Conservation (phyloP, 2,888 invertebrate species). For the Protodeltote pygarga region DNA sequence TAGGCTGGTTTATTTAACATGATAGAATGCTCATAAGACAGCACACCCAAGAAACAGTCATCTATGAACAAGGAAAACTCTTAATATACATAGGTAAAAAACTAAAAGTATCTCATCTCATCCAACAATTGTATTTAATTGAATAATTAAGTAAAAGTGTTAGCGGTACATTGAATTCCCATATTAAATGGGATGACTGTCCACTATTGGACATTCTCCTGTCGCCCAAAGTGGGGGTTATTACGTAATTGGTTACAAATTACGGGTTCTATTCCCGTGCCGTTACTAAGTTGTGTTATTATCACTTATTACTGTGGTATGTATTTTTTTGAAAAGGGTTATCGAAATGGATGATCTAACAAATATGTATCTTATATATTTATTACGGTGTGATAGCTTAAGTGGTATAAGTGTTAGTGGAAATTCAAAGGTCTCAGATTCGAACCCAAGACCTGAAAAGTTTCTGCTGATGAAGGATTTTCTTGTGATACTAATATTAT, state of each 20-base stretch:
- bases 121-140: conserved; percentile 24
- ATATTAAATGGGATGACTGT: conserved; percentile 52
- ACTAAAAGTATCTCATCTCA: background rate
- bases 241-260: conserved; percentile 52
- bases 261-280: conserved; percentile 37
- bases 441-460: too few relatives aligned
- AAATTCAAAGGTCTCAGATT: too few relatives aligned
- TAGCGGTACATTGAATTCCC: conserved; percentile 24
- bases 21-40: too few relatives aligned
- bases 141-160: conserved; percentile 30
- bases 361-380: too few relatives aligned
- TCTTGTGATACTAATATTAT: too few relatives aligned
- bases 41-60: background rate
- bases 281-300: conserved; percentile 38
- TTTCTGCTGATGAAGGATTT: too few relatives aligned
- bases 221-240: conserved; percentile 40
- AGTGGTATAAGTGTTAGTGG: too few relatives aligned
- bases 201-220: conserved; percentile 37
- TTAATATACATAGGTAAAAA: background rate
- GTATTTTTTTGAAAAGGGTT: too few relatives aligned
- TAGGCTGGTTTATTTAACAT: too few relatives aligned
- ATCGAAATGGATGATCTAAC: too few relatives aligned
- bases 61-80: background rate
- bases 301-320: conserved; percentile 41
- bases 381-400: too few relatives aligned